phyloP scores from a whole-genome alignment of 2,888 invertebrate genomes.

The Andrena flavipes region DNA sequence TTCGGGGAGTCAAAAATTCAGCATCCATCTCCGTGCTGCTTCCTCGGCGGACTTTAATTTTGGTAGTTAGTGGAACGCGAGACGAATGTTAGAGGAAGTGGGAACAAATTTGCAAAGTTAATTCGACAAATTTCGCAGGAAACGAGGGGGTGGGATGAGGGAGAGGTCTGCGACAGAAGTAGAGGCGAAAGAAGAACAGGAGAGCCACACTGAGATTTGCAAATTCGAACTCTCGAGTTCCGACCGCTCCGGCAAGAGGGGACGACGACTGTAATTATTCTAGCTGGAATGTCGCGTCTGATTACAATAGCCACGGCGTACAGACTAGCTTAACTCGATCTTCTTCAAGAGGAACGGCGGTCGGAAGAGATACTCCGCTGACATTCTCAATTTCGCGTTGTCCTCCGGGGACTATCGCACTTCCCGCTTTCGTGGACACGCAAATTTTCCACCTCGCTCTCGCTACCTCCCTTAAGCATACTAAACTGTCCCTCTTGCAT shows the following conservation, averaged over 20 bases:
- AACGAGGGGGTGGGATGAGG: neutral
- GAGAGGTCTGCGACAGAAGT: neutral
- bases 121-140: slow-evolving; percentile 49
- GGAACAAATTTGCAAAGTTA: slow-evolving; percentile 59
- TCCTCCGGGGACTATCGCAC: neutral
- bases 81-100: neutral
- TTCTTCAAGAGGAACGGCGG: slow-evolving; percentile 29
- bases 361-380: slow-evolving; percentile 15
- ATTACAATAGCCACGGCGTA: slow-evolving; percentile 60
- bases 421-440: neutral
- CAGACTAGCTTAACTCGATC: slow-evolving; percentile 54
- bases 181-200: slow-evolving; percentile 16
- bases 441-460: neutral
- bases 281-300: slow-evolving; percentile 58
- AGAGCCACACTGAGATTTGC: slow-evolving; percentile 18
- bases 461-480: neutral
- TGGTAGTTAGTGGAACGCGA: neutral
- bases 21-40: neutral
- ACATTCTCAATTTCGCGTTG: slow-evolving; percentile 29
- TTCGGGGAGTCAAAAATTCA: slow-evolving; percentile 28
- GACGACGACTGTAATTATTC: slow-evolving; percentile 60
- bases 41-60: slow-evolving; percentile 32
- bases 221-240: slow-evolving; percentile 36
- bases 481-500: neutral
- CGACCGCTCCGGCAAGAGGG: neutral